These are phyloP conservation scores for Callithrix jacchus DNA, from an alignment of 2,113 vertebrate species.

Conservation along the genomic window DNA sequence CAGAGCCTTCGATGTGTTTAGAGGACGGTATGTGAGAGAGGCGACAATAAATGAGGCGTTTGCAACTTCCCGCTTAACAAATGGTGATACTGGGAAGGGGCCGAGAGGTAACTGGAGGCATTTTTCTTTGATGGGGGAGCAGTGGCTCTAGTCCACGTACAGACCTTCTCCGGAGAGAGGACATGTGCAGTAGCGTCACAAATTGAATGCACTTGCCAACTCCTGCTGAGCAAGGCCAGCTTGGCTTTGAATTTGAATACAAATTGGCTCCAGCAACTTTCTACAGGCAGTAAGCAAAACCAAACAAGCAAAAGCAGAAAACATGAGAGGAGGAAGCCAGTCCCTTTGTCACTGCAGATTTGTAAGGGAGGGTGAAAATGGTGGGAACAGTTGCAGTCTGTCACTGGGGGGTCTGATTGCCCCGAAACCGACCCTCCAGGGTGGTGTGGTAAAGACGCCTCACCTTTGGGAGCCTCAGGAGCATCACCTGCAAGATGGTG, in stretches of 20 bases:
- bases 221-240: slow-evolving; percentile 69
- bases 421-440: background rate
- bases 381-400: background rate
- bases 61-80: background rate
- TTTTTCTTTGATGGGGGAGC: slow-evolving; percentile 11
- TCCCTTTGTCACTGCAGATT: background rate
- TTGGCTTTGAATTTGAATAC: slow-evolving; percentile 71
- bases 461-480: background rate
- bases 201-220: slow-evolving; percentile 55
- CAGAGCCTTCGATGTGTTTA: background rate
- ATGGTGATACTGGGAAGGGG: background rate
- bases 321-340: background rate
- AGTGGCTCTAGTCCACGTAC: background rate
- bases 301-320: slow-evolving; percentile 68
- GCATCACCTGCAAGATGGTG: background rate
- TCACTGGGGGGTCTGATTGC: background rate
- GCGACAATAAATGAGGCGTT: background rate
- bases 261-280: slow-evolving; percentile 64
- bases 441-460: background rate
- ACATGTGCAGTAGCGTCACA: slow-evolving; percentile 60
- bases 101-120: background rate
- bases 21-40: background rate
- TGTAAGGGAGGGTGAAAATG: background rate
- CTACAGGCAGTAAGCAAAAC: slow-evolving; percentile 70
- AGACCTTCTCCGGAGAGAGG: slow-evolving; percentile 51